phyloP scores from a whole-genome alignment of 2,113 vertebrate species.

The Dendrocopos noguchii region DNA sequence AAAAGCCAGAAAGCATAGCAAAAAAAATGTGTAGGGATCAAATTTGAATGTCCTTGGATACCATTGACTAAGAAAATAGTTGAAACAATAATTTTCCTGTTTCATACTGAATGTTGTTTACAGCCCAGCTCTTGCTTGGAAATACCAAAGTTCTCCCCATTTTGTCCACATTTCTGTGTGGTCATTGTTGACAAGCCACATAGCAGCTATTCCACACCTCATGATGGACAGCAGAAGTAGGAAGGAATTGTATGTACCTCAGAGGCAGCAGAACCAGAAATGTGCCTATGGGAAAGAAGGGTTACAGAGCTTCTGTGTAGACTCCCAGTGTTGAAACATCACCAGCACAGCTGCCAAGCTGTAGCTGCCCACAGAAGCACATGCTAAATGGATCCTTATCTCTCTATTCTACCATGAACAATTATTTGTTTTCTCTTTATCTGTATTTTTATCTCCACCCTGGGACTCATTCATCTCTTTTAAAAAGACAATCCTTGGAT shows the following conservation, averaged over 20 bases:
- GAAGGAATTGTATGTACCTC: fast-evolving
- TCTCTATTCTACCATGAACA: background rate
- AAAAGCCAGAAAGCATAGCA: background rate
- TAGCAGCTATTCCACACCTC: background rate
- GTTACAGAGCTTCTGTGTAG: background rate
- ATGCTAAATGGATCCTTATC: background rate
- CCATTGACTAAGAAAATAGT: background rate
- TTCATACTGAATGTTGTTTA: background rate
- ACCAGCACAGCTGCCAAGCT: background rate
- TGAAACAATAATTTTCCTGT: background rate
- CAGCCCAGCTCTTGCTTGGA: background rate
- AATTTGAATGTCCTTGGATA: background rate
- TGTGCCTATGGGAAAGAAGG: background rate
- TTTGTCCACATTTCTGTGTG: background rate
- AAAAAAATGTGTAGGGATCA: background rate
- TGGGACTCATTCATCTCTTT: conserved; percentile 4
- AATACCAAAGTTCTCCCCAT: background rate
- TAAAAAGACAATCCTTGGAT: conserved; percentile 25
- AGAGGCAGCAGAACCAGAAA: background rate
- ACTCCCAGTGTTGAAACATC: background rate
- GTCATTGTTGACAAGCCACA: background rate
- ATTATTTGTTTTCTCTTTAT: conserved; percentile 6
- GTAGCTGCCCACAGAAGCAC: background rate
- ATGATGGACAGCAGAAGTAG: background rate
- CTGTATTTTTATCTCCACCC: conserved; percentile 19